Conservation (phyloP, 2,888 invertebrate genomes). For the Odontocolon sp. region DNA sequence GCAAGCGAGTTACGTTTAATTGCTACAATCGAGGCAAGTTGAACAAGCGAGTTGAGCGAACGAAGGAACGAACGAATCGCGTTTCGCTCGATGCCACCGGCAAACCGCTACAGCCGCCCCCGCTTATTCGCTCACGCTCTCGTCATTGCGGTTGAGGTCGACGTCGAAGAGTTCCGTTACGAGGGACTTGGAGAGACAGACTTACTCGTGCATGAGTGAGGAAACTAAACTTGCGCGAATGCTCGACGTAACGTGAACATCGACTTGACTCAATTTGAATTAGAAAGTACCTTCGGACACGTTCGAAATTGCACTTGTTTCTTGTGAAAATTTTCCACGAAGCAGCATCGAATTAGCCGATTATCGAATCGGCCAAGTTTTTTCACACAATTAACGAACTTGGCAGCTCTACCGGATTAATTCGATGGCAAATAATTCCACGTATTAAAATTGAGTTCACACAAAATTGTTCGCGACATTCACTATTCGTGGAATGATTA, state of each 20-base stretch:
- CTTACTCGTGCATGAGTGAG: constrained; percentile 34
- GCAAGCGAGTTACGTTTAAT: constrained; percentile 35
- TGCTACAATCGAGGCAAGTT: constrained; percentile 20
- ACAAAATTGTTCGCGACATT: background rate
- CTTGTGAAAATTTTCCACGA: background rate
- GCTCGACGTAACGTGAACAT: constrained; percentile 52
- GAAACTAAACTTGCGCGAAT: constrained; percentile 42
- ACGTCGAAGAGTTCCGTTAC: constrained; percentile 57
- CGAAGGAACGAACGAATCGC: constrained; percentile 21
- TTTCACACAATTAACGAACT: constrained; percentile 37
- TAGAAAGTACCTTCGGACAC: constrained; percentile 48
- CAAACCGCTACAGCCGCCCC: constrained; percentile 38
- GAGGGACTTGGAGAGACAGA: too few relatives aligned
- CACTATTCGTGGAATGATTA: constrained; percentile 27
- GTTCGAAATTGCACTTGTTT: constrained; percentile 29
- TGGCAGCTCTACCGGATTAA: constrained; percentile 28
- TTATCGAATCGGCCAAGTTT: background rate
- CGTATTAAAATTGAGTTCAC: constrained; percentile 45
- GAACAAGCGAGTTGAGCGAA: constrained; percentile 19
- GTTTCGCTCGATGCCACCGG: constrained; percentile 16
- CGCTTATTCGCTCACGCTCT: constrained; percentile 36
- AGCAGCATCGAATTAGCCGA: background rate
- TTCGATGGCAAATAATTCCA: constrained; percentile 15
- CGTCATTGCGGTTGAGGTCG: constrained; percentile 60
- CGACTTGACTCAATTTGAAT: constrained; percentile 52